These are phyloP conservation scores for Gracilinanus agilis DNA, from an alignment of 2,113 vertebrate genomes.

Conservation along the genomic window DNA sequence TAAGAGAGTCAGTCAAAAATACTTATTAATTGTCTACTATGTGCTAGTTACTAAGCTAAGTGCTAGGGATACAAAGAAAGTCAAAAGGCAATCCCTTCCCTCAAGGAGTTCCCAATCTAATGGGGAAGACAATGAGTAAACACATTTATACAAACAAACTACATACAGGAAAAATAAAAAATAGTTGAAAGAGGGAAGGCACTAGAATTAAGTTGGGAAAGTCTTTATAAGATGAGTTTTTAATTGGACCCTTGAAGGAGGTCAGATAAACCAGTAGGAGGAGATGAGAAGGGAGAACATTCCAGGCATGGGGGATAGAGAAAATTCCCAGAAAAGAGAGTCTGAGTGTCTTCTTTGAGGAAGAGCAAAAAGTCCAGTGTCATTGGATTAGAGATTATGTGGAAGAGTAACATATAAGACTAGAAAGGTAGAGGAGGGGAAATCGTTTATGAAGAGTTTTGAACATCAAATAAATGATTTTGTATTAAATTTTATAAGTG, in stretches of 20 bases:
- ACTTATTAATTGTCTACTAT: background rate
- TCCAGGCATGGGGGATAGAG: background rate
- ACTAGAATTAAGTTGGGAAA: background rate
- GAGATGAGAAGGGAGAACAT: background rate
- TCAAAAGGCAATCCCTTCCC: background rate
- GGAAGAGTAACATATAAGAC: background rate
- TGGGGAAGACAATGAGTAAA: background rate
- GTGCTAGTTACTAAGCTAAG: background rate
- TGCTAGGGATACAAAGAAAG: background rate
- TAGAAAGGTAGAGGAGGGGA: background rate
- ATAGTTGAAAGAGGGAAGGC: background rate
- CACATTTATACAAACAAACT: background rate
- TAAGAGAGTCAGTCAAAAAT: background rate
- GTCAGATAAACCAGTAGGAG: background rate
- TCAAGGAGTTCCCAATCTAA: background rate
- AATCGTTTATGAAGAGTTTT: background rate
- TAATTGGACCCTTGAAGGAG: background rate
- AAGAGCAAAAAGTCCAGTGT: background rate
- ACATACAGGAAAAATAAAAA: background rate
- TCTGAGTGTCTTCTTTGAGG: background rate
- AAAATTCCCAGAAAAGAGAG: background rate
- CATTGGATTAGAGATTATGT: background rate
- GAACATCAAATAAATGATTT: background rate
- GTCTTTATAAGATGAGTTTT: background rate
- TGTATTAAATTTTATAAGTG: background rate